Base-by-base conservation (phyloP, 2,888 invertebrate genomes). In the Drosophila emarginata region DNA sequence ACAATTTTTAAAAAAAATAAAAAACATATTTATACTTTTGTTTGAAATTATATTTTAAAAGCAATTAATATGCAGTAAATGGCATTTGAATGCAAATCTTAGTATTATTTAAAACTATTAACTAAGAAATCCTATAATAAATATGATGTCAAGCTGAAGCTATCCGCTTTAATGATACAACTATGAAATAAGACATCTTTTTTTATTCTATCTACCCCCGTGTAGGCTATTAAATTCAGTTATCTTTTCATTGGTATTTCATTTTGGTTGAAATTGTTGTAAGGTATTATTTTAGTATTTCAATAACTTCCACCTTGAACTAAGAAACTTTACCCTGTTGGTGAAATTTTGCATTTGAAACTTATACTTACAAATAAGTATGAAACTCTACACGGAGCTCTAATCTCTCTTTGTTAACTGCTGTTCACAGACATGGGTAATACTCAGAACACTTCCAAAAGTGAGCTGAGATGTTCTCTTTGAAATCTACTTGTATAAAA, bases 321-420 rank as follows among this genome's bases (percentile, higher is more conserved):
- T 9, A 4, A 21, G 7, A 45, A 45, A 45, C 45, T 45, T 45
- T 32, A 32, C 32, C 32, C 11, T 21, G 18, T 21, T 21, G 21
- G 1, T 45, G 21, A 12, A 37, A n/a, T 37, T 12, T 7, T 37
- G 37, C 45, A 45, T 45, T 45, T 12, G 12, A 45, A 45, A 45
- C 21, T 45, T 45, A 12, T 21, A 11, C 45, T 12, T 14, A 12
- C 45, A 21, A 21, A 45, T 21, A 21, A 4, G 21, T 12, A 21
- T 21, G 18, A 45, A 21, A 12, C 11, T 18, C 12, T 18, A 18
- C 11, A 11, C 7, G 18, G 21, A 45, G 4, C 12, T 45, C 18
- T 21, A 21, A 45, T 18, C 45, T 45, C 45, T 45, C 45, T 45
- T 21, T 45, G 21, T 45, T 45, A 45, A 45, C 45, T 45, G 45